Conservation (phyloP, 2,113 vertebrate species). For the Bubalus kerabau region DNA sequence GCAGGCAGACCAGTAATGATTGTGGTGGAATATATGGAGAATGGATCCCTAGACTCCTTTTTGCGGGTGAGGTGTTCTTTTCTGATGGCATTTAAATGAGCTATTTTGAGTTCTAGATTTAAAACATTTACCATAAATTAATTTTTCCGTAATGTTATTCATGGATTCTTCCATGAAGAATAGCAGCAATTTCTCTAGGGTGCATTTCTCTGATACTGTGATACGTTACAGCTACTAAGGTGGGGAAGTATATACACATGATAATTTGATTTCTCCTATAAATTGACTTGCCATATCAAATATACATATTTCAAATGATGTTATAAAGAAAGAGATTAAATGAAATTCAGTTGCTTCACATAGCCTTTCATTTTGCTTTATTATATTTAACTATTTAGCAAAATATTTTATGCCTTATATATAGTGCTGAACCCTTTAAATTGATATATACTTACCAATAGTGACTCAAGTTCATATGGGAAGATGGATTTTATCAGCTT, state of each 20-base stretch:
- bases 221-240: slow-evolving; percentile 59
- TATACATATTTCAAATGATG: slow-evolving; percentile 52
- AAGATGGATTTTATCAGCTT: slow-evolving; percentile 49
- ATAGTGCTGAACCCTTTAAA: slow-evolving; percentile 57
- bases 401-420: slow-evolving; percentile 60
- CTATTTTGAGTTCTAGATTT: slow-evolving; percentile 75
- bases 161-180: slow-evolving; percentile 76
- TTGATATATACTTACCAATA: background rate
- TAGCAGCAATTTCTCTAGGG: slow-evolving; percentile 65
- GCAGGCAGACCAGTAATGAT: slow-evolving; percentile 97
- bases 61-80: slow-evolving; percentile 89
- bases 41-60: slow-evolving; percentile 96
- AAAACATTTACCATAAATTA: slow-evolving; percentile 81
- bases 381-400: slow-evolving; percentile 49
- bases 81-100: slow-evolving; percentile 77
- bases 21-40: slow-evolving; percentile 97
- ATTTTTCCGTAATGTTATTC: slow-evolving; percentile 79
- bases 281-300: slow-evolving; percentile 62
- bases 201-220: slow-evolving; percentile 65
- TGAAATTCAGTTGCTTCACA: slow-evolving; percentile 45
- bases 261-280: slow-evolving; percentile 74
- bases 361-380: slow-evolving; percentile 64
- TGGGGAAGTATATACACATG: slow-evolving; percentile 50
- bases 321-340: slow-evolving; percentile 67
- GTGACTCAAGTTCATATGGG: slow-evolving; percentile 30